These are phyloP conservation scores for Cantharis lateralis DNA, from an alignment of 2,888 invertebrate species.

Conservation along the genomic window DNA sequence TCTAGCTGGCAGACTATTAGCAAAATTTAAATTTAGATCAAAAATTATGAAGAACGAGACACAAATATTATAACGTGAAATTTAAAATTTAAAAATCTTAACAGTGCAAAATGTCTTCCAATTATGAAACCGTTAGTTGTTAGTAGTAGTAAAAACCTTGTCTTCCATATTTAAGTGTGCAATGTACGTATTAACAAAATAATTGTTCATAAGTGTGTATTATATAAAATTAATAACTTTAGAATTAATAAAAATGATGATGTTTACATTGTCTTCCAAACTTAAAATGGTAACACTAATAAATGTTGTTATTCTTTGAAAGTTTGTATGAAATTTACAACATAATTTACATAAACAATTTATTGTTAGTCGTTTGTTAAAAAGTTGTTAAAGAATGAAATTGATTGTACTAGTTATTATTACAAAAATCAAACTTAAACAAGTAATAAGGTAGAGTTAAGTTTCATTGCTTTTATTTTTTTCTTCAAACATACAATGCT, in stretches of 20 bases:
- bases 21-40: neutral
- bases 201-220: conserved; percentile 22
- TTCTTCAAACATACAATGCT: neutral
- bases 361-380: conserved; percentile 25
- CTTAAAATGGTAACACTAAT: neutral
- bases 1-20: neutral
- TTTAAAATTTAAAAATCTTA: conserved; percentile 4
- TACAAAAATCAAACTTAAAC: neutral
- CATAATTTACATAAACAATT: conserved; percentile 14
- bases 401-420: neutral
- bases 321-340: conserved; percentile 11
- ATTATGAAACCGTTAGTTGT: conserved; percentile 14
- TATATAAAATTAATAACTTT: conserved; percentile 4
- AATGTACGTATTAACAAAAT: conserved; percentile 16
- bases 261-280: conserved; percentile 2
- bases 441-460: neutral
- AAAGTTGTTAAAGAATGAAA: conserved; percentile 15
- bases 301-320: conserved; percentile 6
- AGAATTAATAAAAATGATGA: conserved; percentile 6
- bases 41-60: neutral
- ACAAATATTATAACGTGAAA: neutral
- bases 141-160: conserved; percentile 18
- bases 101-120: conserved; percentile 29
- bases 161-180: conserved; percentile 21
- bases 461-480: neutral